Conservation (phyloP, 1,140 invertebrate species). For the Zaprionus kolodkinae region DNA sequence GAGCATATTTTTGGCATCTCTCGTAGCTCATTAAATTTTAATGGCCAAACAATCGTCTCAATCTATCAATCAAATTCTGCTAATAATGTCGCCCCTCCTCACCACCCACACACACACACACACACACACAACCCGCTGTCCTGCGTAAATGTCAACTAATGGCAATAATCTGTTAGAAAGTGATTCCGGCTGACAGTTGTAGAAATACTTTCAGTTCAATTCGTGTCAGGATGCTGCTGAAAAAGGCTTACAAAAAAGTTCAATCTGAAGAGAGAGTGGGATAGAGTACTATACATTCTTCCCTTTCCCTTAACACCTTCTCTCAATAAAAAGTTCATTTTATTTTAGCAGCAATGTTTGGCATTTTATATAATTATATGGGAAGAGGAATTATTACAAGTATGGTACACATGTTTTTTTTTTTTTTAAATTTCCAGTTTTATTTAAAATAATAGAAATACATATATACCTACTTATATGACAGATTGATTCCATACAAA, state of each 20-base stretch:
- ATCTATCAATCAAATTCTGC: constrained; percentile 69
- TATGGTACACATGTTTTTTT: too few species aligned
- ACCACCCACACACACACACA: not conserved
- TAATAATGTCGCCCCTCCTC: constrained; percentile 46
- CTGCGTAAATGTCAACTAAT: constrained; percentile 49
- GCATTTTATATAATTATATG: not conserved
- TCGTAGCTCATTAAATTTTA: constrained; percentile 53
- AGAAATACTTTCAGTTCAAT: constrained; percentile 25
- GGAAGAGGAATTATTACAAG: not conserved
- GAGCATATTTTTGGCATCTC: constrained; percentile 39
- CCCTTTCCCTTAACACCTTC: too few species aligned
- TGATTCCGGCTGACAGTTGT: constrained; percentile 56
- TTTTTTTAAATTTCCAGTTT: too few species aligned
- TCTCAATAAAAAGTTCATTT: too few species aligned
- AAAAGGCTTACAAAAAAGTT: constrained; percentile 3
- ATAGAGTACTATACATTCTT: not conserved
- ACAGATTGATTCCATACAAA: not conserved
- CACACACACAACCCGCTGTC: too few species aligned
- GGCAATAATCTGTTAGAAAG: constrained; percentile 38
- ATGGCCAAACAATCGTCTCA: constrained; percentile 51
- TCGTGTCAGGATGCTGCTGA: not conserved
- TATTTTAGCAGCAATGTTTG: too few species aligned
- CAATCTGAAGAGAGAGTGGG: not conserved
- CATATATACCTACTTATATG: too few species aligned
- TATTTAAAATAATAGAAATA: too few species aligned